Conservation (phyloP, 2,888 invertebrate species). For the Parelbella ahira region DNA sequence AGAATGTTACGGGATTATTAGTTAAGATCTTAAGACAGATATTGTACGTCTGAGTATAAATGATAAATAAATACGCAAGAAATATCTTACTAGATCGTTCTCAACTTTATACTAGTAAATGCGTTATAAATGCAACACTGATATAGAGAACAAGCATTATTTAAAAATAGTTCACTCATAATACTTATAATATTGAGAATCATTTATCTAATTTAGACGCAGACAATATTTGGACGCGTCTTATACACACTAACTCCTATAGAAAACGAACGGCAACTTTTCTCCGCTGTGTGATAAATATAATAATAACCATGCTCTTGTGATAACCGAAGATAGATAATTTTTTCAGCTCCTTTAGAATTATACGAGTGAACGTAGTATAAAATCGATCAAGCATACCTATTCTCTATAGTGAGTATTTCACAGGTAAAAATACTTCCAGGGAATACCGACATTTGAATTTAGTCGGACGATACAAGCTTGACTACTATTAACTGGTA, state of each 20-base stretch:
- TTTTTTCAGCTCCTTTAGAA: no score
- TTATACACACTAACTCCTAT: neutral
- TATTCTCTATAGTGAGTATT: constrained; percentile 14
- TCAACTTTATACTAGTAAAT: constrained; percentile 24
- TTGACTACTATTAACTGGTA: constrained; percentile 38
- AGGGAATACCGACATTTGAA: neutral
- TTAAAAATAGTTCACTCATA: no score
- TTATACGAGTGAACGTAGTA: no score
- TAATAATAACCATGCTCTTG: no score
- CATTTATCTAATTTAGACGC: no score
- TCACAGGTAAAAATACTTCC: constrained; percentile 1
- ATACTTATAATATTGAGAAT: no score
- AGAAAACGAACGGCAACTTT: neutral
- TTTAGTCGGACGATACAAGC: constrained; percentile 1
- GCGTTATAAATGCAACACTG: constrained; percentile 19
- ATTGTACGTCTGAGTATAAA: constrained; percentile 16
- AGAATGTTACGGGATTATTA: constrained; percentile 4
- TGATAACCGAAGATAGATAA: no score
- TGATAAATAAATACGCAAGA: constrained; percentile 15
- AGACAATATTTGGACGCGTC: no score
- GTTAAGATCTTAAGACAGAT: no score
- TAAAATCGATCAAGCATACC: no score
- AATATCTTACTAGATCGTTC: neutral
- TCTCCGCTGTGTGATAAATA: neutral
- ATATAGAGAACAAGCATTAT: no score